Percentiles rank a stretch among this genome's conserved stretches.
Conservation (phyloP, 2,797 vertebrate species). For the Enteromius mattozi region DNA sequence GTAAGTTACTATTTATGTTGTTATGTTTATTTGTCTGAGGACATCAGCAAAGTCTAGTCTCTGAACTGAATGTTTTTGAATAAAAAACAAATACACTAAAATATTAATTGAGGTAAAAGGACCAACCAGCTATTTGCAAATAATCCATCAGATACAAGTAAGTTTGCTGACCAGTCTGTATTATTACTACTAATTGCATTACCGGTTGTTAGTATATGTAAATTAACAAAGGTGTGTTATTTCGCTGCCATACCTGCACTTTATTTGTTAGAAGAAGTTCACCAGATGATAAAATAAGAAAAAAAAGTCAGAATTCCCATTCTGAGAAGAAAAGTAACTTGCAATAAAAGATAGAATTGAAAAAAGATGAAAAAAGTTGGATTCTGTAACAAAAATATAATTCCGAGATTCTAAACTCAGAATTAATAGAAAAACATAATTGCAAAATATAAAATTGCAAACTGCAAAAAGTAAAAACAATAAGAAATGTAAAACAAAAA, state of each 20-base stretch:
- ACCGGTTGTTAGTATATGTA: background rate
- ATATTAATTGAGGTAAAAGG: background rate
- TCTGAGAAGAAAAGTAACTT: background rate
- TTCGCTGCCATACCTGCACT: background rate
- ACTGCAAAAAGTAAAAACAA: background rate
- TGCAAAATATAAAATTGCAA: background rate
- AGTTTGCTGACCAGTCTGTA: background rate
- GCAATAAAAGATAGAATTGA: background rate
- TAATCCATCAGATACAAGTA: background rate
- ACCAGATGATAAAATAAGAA: background rate
- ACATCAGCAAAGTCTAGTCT: background rate
- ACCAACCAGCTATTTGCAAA: background rate
- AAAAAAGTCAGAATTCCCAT: background rate
- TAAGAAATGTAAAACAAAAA: background rate
- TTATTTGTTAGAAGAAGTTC: background rate
- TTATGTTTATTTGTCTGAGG: background rate
- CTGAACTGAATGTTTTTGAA: background rate
- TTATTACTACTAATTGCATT: background rate
- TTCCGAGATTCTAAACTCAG: background rate
- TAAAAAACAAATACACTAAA: background rate
- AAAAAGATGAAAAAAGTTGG: background rate
- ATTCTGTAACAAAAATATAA: background rate
- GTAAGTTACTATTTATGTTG: background rate
- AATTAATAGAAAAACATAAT: background rate
- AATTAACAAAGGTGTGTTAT: background rate